phyloP scores from a whole-genome alignment of 2,797 vertebrate species.

The Harpagifer antarcticus region DNA sequence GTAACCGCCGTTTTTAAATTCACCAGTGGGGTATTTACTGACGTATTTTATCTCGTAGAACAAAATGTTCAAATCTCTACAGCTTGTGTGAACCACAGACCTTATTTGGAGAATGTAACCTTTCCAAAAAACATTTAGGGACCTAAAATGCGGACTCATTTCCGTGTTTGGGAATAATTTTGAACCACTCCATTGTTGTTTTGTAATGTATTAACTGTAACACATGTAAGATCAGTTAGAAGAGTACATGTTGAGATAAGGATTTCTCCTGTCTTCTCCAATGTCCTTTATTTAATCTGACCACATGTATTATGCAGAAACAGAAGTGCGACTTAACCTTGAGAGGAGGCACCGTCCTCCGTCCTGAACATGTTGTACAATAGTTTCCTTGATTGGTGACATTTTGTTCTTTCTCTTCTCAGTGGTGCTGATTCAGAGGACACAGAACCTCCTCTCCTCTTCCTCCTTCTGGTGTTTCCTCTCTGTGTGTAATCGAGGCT shows the following conservation, averaged over 20 bases:
- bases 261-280: background rate
- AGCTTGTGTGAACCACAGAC: no score
- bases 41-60: no score
- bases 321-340: background rate
- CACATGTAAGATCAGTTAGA: slow-evolving; percentile 5
- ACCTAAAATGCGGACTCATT: no score
- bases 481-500: slow-evolving; percentile 30
- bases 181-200: background rate
- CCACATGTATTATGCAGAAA: background rate
- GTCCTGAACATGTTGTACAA: background rate
- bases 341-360: background rate
- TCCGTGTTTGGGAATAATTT: no score
- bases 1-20: no score
- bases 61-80: no score
- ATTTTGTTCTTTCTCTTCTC: background rate
- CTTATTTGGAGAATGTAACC: no score
- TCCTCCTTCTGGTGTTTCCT: slow-evolving; percentile 13
- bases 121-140: no score
- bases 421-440: slow-evolving; percentile 89
- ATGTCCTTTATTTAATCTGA: background rate
- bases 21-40: no score
- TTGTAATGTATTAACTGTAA: background rate
- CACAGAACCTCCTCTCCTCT: slow-evolving; percentile 23
- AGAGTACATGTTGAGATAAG: background rate
- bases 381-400: background rate